phyloP scores from a whole-genome alignment of 2,797 vertebrate species.

The Thamnophis elegans region DNA sequence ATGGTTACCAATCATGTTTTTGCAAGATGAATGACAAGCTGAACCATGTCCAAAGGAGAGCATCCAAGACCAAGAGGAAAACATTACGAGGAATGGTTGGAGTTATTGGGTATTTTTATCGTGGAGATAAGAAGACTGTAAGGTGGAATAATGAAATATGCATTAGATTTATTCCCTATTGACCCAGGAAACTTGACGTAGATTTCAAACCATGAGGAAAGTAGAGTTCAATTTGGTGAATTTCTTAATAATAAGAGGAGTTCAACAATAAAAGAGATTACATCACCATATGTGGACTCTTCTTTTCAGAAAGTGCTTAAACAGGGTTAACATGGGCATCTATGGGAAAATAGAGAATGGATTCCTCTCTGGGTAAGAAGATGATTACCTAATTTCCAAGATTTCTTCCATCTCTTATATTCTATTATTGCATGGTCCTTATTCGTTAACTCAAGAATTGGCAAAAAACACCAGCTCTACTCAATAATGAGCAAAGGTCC shows the following conservation, averaged over 20 bases:
- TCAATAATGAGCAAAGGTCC: neutral
- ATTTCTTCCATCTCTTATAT: neutral
- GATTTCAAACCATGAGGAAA: neutral
- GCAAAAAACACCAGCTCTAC: neutral
- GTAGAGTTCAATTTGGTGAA: neutral
- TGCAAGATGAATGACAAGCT: neutral
- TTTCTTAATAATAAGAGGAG: neutral
- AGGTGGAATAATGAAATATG: neutral
- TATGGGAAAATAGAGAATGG: neutral
- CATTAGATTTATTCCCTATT: neutral
- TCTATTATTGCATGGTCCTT: neutral
- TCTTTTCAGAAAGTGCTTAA: neutral
- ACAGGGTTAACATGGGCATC: neutral
- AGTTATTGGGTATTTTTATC: neutral
- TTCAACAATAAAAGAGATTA: neutral
- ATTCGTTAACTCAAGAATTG: neutral
- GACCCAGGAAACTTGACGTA: neutral
- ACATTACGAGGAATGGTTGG: neutral
- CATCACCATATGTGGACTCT: neutral
- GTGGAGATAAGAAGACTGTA: neutral
- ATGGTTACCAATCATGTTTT: neutral
- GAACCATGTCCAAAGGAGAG: neutral
- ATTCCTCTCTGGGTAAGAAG: neutral
- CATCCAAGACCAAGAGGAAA: neutral
- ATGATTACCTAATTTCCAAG: neutral